phyloP scores from a whole-genome alignment of 2,113 vertebrate species.

The Chloropsis hardwickii region DNA sequence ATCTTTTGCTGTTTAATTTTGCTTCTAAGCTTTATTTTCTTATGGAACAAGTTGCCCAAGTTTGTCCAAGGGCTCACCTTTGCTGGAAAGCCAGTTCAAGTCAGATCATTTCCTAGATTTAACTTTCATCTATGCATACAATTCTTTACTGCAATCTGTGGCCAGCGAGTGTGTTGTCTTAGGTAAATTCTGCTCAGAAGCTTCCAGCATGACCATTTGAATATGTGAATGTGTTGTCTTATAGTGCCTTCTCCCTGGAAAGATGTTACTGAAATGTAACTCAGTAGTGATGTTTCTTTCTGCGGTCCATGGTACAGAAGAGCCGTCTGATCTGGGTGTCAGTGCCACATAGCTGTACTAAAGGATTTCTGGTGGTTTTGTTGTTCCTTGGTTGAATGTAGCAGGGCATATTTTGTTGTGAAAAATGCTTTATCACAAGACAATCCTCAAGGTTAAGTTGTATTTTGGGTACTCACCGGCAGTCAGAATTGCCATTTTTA shows the following conservation, averaged over 20 bases:
- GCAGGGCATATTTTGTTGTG: neutral
- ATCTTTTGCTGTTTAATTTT: conserved; percentile 21
- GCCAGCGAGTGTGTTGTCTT: neutral
- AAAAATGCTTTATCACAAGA: neutral
- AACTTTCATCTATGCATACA: neutral
- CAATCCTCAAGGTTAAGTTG: neutral
- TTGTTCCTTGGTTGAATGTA: neutral
- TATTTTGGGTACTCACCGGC: accelerated
- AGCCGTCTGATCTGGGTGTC: neutral
- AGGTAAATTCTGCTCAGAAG: neutral
- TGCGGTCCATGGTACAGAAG: accelerated
- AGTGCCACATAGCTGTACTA: neutral
- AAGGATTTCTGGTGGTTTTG: neutral
- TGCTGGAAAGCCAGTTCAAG: neutral
- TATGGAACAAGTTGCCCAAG: neutral
- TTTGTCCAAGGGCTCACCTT: neutral
- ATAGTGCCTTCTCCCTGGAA: neutral
- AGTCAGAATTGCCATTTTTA: neutral
- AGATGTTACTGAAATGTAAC: neutral
- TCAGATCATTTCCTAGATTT: neutral
- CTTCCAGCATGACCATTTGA: neutral
- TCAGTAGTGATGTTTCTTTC: neutral
- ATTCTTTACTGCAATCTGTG: neutral
- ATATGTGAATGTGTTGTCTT: neutral
- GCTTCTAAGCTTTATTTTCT: neutral